Base-by-base conservation (phyloP, 2,113 vertebrate genomes). In the Calidris pygmaea region DNA sequence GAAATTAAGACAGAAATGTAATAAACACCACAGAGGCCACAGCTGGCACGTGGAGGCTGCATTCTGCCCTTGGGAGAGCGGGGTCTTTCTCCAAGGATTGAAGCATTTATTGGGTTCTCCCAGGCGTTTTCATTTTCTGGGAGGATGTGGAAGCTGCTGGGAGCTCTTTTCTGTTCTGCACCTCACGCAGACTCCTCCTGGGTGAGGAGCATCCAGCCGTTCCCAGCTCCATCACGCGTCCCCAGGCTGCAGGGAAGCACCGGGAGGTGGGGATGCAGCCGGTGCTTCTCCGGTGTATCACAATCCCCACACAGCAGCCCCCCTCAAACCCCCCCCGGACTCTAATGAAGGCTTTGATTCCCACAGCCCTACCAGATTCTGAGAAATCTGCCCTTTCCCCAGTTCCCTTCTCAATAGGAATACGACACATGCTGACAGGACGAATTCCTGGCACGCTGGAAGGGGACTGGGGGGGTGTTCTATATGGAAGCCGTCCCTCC, bases 311-410 rank as follows among this genome's bases (percentile, higher is more conserved):
- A 22, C 53, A 48, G 20, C 47, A 13, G 55, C 60, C 3, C 4
- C 30, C 47, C 67, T 18, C 17, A 8, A 20, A 2, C 26, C 23
- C 77, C 45, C 10, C 10, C 3, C 1, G 3, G 39, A 6, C 0
- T 55, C 22, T 20, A 29, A 15, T 0, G 24, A 65, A 6, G 24
- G 35, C 73, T 89, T 66, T 35, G 72, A 58, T 48, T 20, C 3
- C 34, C 50, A 27, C 45, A 39, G 75, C 75, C 60, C 70, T 10
- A 22, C 17, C 80, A 68, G 72, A 37, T 39, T 75, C 85, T 1
- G 0, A 65, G 35, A 47, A 75, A 83, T 43, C 71, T 10, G 1
- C 32, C 73, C 71, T 9, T 17, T 84, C 63, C 65, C 34, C 7
- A 0, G 53, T 3, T 45, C 68, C 39, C 16, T 71, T 34, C 76